phyloP scores from a whole-genome alignment of 2,888 invertebrate species.

The Spicauda simplicius region DNA sequence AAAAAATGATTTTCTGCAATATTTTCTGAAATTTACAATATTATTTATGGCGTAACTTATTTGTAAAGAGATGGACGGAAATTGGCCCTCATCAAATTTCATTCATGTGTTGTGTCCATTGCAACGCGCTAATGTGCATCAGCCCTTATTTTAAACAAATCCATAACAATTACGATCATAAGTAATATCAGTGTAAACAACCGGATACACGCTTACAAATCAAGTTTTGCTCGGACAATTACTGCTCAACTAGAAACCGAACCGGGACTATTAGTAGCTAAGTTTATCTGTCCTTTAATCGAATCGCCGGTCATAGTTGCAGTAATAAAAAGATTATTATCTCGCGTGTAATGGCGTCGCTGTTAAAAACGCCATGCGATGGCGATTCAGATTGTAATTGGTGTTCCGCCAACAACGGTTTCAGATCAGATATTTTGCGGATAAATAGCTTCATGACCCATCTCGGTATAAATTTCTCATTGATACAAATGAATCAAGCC shows the following conservation, averaged over 20 bases:
- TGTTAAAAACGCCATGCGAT: conserved; percentile 30
- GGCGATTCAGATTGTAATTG: conserved; percentile 31
- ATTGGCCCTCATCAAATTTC: no score
- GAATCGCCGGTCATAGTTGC: conserved; percentile 28
- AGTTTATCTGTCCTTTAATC: conserved; percentile 29
- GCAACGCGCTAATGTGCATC: no score
- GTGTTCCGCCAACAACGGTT: conserved; percentile 21
- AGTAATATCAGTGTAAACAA: neutral
- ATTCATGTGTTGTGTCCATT: no score
- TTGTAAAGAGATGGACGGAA: no score
- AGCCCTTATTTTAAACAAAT: neutral
- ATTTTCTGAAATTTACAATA: no score
- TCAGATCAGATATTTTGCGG: conserved; percentile 27
- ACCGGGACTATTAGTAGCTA: conserved; percentile 22
- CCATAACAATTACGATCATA: neutral
- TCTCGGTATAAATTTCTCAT: no score
- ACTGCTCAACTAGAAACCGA: conserved; percentile 21
- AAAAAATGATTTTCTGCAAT: no score
- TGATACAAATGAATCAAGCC: no score
- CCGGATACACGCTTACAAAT: conserved; percentile 4
- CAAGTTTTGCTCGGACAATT: conserved; percentile 14
- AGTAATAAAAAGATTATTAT: conserved; percentile 34
- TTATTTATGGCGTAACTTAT: no score
- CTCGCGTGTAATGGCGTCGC: conserved; percentile 35
- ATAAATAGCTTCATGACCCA: no score